These are phyloP conservation scores for Noctua fimbriata DNA, from an alignment of 2,888 invertebrate genomes.

Conservation along the genomic window DNA sequence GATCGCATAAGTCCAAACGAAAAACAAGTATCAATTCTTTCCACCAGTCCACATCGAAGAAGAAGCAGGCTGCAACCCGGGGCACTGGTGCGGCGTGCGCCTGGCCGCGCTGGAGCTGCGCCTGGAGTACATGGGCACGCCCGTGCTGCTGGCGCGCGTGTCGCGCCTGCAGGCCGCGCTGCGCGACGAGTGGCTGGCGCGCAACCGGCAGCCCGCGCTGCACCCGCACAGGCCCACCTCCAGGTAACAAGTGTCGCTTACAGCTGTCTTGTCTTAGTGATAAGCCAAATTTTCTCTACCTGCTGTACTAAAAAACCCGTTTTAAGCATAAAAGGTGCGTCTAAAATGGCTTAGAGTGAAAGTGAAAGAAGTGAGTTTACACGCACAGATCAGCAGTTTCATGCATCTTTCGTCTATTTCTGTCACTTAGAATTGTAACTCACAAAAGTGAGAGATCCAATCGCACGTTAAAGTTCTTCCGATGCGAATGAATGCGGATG, in stretches of 20 bases:
- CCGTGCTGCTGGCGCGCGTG: conserved; percentile 97
- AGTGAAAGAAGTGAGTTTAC: too few species aligned
- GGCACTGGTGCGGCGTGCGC: conserved; percentile 95
- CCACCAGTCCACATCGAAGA: conserved; percentile 95
- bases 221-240: conserved; percentile 67
- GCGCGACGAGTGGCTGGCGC: conserved; percentile 94
- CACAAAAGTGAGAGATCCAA: background rate
- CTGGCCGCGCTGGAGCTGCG: conserved; percentile 96
- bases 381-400: background rate
- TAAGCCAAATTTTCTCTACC: background rate
- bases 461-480: background rate
- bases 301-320: background rate
- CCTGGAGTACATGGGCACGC: conserved; percentile 99
- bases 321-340: background rate
- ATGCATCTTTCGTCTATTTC: background rate
- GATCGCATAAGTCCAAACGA: too few species aligned
- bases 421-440: background rate
- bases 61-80: conserved; percentile 97
- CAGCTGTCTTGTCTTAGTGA: background rate
- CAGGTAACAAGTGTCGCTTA: conserved; percentile 45
- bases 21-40: too few species aligned
- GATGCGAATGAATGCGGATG: too few species aligned
- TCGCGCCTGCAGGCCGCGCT: conserved; percentile 95
- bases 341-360: background rate
- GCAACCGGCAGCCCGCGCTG: conserved; percentile 50